These are phyloP conservation scores for Drosophila subsilvestris DNA, from an alignment of 2,888 invertebrate species.

Conservation along the genomic window DNA sequence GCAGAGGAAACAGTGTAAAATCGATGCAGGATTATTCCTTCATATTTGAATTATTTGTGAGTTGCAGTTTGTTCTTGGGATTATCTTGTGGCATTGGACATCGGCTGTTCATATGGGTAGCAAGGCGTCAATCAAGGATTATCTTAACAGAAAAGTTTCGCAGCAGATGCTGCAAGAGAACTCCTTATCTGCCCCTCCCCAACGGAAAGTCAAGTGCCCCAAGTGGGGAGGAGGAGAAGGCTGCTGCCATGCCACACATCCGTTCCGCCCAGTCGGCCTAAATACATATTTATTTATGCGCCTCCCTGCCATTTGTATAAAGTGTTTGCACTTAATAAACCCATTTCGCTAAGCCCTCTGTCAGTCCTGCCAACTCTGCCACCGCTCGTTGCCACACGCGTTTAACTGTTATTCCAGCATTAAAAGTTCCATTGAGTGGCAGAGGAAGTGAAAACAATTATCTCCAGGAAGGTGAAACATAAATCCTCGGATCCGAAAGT, in stretches of 20 bases:
- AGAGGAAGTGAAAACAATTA: slow-evolving; percentile 81
- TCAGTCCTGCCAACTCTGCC: slow-evolving; percentile 20
- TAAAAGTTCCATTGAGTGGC: slow-evolving; percentile 77
- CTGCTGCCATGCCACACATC: slow-evolving; percentile 6
- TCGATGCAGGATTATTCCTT: too few species aligned
- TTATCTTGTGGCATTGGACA: not conserved
- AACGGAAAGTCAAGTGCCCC: not conserved
- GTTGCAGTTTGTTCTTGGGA: not conserved
- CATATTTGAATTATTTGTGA: too few species aligned
- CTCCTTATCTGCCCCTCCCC: too few species aligned
- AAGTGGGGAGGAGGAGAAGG: not conserved
- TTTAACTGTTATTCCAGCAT: slow-evolving; percentile 77
- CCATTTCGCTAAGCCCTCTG: slow-evolving; percentile 73
- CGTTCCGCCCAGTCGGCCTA: slow-evolving; percentile 20
- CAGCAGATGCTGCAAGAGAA: not conserved
- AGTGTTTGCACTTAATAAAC: slow-evolving; percentile 79
- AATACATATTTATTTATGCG: slow-evolving; percentile 71
- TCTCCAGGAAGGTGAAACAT: slow-evolving; percentile 81
- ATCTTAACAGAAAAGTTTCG: not conserved
- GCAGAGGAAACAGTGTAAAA: too few species aligned
- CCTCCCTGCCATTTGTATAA: slow-evolving; percentile 66
- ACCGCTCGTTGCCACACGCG: slow-evolving; percentile 54
- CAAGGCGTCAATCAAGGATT: not conserved
- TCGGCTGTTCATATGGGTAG: not conserved
- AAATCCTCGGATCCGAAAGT: slow-evolving; percentile 79